phyloP scores from a whole-genome alignment of 2,797 vertebrate species.

The Lateolabrax maculatus region DNA sequence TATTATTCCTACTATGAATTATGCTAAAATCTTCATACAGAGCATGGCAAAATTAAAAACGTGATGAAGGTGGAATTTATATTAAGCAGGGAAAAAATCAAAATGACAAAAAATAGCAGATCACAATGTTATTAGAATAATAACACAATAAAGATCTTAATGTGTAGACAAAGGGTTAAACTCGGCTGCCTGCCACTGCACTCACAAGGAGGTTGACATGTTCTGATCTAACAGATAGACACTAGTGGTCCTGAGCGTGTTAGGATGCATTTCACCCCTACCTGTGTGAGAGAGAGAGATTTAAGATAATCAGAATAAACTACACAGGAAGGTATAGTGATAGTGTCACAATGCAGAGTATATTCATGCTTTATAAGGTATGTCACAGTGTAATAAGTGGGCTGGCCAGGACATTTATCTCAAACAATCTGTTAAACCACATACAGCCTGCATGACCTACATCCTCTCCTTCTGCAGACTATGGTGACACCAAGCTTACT shows the following conservation, averaged over 20 bases:
- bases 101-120: not conserved
- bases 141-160: not conserved
- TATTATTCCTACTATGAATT: not conserved
- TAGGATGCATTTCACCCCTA: not conserved
- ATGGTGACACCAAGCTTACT: not conserved
- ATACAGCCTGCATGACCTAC: not conserved
- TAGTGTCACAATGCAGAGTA: not conserved
- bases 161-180: constrained; percentile 8
- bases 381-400: not conserved
- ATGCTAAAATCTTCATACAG: not conserved
- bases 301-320: not conserved
- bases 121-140: not conserved
- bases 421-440: not conserved
- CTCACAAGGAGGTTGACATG: not conserved
- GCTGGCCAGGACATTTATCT: not conserved
- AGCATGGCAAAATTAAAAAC: not conserved
- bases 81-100: not conserved
- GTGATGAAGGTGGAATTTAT: not conserved
- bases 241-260: not conserved
- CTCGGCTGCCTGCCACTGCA: not conserved
- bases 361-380: not conserved
- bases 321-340: not conserved
- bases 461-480: not conserved
- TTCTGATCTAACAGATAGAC: not conserved
- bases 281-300: not conserved